Conservation (phyloP, 2,113 vertebrate species). For the Pandion haliaetus region DNA sequence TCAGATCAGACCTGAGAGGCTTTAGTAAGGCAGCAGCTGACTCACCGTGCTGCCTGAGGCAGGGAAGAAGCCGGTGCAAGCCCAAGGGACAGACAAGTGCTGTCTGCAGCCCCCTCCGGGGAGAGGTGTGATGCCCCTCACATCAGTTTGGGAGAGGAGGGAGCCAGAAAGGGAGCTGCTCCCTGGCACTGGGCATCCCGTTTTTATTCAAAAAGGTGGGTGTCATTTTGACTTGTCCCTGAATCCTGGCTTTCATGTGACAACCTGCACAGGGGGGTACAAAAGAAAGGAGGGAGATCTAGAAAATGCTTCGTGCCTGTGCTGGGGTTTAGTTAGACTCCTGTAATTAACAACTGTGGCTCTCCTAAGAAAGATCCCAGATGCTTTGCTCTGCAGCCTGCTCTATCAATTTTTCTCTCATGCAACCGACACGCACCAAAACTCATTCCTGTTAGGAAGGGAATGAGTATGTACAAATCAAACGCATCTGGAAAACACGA, state of each 20-base stretch:
- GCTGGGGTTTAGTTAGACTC: conserved; percentile 8
- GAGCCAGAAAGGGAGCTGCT: background rate
- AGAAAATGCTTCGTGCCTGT: conserved; percentile 19
- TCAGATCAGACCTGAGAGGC: background rate
- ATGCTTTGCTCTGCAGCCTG: conserved; percentile 50
- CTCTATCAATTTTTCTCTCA: conserved; percentile 55
- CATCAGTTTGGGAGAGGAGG: background rate
- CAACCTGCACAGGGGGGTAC: background rate
- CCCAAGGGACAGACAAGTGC: background rate
- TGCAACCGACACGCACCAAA: background rate
- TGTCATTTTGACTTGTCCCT: background rate
- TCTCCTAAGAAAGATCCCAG: conserved; percentile 55
- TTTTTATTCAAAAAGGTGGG: conserved; percentile 15
- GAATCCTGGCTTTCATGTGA: background rate
- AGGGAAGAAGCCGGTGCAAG: background rate
- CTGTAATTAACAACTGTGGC: conserved; percentile 54
- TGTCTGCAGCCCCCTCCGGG: background rate
- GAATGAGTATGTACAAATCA: conserved; percentile 36
- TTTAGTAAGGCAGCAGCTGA: background rate
- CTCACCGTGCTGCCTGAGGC: background rate
- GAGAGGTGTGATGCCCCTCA: background rate
- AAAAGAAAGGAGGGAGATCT: conserved; percentile 6
- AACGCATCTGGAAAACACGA: conserved; percentile 3
- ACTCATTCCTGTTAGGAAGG: conserved; percentile 19
- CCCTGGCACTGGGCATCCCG: background rate